Base-by-base conservation (phyloP, 2,797 vertebrate genomes). In the Hafferia zeledoni region DNA sequence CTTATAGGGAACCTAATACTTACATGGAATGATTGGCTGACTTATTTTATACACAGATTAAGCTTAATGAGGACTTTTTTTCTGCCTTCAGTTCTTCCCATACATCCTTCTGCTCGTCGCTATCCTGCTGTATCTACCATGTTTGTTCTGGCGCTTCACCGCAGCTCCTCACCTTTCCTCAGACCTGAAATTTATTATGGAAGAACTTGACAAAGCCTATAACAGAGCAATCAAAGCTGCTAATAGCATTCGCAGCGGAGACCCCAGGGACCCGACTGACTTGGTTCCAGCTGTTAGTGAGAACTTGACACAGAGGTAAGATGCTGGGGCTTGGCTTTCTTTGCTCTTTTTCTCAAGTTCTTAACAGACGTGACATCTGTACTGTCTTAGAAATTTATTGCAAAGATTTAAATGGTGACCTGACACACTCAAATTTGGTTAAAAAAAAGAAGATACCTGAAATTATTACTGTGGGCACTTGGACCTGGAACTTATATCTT, bases 131-230 rank as follows among this genome's bases (percentile, higher is more conserved):
- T 99, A 99, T 90, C 89, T 98, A 22, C 99, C 99, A 0, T 97
- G 98, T 2, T 77, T 99, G 93, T 99, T 99, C 97, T 99, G 99
- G 99, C 98, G 98, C 53, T 99, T 99, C 74, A 97, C 98, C 0
- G 98, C 98, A 0, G 98, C 98, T 0, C 99, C 99, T 6, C 98
- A 98, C 56, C 98, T 99, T 70, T 99, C 98, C 95, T 99, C 99
- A 5, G 99, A 99, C 96, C 97, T 99, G 53, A 98, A 98, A 90
- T 99, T 99, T 89, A 99, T 99, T 93, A 98, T 99, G 98, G 99
- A 99, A 94, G 99, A 99, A 85, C 96, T 99, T 87, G 99, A 99
- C 97, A 98, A 98, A 61, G 98, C 98, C 65, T 99, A 99, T 95
- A 99, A 99, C 95, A 97, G 98, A 0, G 98, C 99, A 5, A 99